phyloP scores from a whole-genome alignment of 2,113 vertebrate species.

The Crotalus tigris region DNA sequence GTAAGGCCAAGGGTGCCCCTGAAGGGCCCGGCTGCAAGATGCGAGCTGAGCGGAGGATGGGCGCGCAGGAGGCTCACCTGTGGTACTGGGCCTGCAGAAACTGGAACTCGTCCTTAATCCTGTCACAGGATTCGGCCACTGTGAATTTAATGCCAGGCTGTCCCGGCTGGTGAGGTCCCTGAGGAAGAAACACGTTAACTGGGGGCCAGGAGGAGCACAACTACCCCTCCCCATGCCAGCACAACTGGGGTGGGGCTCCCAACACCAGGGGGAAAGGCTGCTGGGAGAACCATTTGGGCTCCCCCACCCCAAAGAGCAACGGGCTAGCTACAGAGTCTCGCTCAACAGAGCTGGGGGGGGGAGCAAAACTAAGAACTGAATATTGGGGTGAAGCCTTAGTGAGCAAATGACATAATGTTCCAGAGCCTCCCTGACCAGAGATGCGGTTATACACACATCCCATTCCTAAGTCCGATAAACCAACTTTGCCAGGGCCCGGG shows the following conservation, averaged over 20 bases:
- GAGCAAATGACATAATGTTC: not conserved
- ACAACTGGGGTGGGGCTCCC: not conserved
- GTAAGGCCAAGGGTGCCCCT: not conserved
- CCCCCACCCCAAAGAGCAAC: not conserved
- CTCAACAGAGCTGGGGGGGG: not conserved
- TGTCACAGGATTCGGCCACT: constrained; percentile 89
- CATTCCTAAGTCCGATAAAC: fast-evolving
- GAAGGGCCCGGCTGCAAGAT: not conserved
- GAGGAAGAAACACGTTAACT: constrained; percentile 3
- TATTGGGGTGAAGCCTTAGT: not conserved
- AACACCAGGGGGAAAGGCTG: not conserved
- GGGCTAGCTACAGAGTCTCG: not conserved
- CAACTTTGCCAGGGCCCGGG: not conserved
- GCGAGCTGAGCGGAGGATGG: not conserved
- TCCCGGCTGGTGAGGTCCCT: constrained; percentile 92
- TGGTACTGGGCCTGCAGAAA: constrained; percentile 94
- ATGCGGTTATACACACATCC: not conserved
- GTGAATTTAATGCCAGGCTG: constrained; percentile 96
- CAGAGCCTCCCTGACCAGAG: not conserved
- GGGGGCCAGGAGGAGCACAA: not conserved
- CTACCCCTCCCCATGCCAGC: not conserved
- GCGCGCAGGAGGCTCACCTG: constrained; percentile 73
- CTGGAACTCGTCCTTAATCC: constrained; percentile 96
- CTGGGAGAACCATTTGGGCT: not conserved
- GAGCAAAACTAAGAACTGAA: not conserved